Percentiles rank a stretch among this genome's conserved stretches.
These are phyloP conservation scores for Campaea margaritaria DNA, from an alignment of 2,888 invertebrate species.

Conservation along the genomic window DNA sequence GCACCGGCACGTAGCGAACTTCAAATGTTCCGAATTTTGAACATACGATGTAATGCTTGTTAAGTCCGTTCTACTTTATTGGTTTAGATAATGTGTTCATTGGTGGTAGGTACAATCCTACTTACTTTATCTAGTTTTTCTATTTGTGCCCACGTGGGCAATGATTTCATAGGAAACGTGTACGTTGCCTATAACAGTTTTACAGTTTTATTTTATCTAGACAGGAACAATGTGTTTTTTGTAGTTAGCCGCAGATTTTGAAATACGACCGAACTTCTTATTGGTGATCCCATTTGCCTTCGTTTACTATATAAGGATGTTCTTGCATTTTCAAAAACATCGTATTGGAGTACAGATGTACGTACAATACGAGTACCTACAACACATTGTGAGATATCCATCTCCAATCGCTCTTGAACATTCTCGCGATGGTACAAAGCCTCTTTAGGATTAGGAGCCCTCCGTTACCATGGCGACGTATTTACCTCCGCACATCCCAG, in stretches of 20 bases:
- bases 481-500: slow-evolving; percentile 72
- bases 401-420: slow-evolving; percentile 65
- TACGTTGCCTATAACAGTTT: too few relatives aligned
- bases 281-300: too few relatives aligned
- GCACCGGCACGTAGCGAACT: slow-evolving; percentile 72
- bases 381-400: slow-evolving; percentile 24
- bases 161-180: too few relatives aligned
- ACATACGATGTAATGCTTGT: slow-evolving; percentile 62
- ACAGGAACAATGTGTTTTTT: too few relatives aligned
- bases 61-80: slow-evolving; percentile 50
- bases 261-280: too few relatives aligned
- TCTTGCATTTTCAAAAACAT: not conserved
- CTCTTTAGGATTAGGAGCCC: slow-evolving; percentile 81
- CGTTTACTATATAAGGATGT: too few relatives aligned
- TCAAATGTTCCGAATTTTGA: slow-evolving; percentile 74
- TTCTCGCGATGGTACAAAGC: slow-evolving; percentile 58
- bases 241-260: too few relatives aligned
- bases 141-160: too few relatives aligned
- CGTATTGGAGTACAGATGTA: not conserved
- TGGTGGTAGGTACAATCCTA: too few relatives aligned
- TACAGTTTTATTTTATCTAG: too few relatives aligned
- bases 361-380: not conserved
- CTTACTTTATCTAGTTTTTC: too few relatives aligned
- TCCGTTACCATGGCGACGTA: slow-evolving; percentile 74
- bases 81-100: slow-evolving; percentile 30